A percentile compares a stretch with the other conserved stretches of the same genome.
Conservation (phyloP, 1,140 invertebrate genomes). For the Atta texana region DNA sequence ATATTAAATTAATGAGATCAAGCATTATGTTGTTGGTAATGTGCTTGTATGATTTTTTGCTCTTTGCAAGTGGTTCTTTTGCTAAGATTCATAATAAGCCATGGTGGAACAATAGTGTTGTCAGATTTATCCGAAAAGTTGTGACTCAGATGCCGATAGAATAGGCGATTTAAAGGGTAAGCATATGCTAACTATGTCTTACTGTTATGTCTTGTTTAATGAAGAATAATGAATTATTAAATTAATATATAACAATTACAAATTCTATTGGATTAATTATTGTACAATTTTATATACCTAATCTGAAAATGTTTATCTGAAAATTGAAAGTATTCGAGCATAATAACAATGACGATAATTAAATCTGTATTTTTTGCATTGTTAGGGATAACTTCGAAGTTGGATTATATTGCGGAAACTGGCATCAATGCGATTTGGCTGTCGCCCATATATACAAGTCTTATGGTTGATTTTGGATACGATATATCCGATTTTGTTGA, state of each 20-base stretch:
- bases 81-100: constrained; percentile 81
- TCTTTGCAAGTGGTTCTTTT: background rate
- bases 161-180: constrained; percentile 91
- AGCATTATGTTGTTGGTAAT: background rate
- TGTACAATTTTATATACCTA: background rate
- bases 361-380: background rate
- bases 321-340: background rate
- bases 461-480: constrained; percentile 88
- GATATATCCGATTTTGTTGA: constrained; percentile 87
- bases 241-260: background rate
- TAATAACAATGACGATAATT: background rate
- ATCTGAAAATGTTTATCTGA: background rate
- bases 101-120: constrained; percentile 91
- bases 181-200: background rate
- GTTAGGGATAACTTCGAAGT: constrained; percentile 78
- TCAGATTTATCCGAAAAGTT: constrained; percentile 92
- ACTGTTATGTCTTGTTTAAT: background rate
- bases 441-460: constrained; percentile 88
- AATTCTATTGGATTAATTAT: background rate
- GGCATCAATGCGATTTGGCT: constrained; percentile 87
- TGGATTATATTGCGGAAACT: constrained; percentile 70
- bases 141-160: constrained; percentile 91
- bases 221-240: background rate
- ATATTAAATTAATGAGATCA: no score
- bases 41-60: background rate